Evolutionary conservation across 2,113 vertebrate species (phyloP).

Genomic region (Isurus oxyrinchus): DNA sequence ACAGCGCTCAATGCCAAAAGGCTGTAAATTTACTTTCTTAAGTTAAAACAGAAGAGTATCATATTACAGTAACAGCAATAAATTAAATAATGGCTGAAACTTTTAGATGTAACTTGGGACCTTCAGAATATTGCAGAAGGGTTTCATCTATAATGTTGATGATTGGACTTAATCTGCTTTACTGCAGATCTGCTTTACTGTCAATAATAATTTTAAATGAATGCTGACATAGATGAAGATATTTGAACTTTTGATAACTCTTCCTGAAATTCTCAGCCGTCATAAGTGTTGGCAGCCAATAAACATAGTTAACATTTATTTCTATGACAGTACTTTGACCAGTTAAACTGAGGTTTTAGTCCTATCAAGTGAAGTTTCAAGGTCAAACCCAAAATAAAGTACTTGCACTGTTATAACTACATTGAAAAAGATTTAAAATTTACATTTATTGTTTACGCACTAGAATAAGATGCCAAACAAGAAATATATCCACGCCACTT

Average conservation of each 20-base stretch:
- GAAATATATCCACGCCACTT: neutral
- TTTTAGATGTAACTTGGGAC: neutral
- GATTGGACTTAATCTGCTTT: neutral
- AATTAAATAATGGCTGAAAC: neutral
- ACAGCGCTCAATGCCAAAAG: neutral
- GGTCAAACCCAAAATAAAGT: neutral
- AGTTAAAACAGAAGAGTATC: neutral
- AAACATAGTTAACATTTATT: neutral
- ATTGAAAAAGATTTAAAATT: neutral
- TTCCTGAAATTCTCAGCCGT: neutral
- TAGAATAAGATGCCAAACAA: neutral
- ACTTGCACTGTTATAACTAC: neutral
- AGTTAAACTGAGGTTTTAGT: neutral
- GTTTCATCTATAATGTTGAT: neutral
- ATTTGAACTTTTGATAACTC: neutral
- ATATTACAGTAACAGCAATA: neutral
- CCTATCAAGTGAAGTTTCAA: neutral
- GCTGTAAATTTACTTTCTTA: neutral
- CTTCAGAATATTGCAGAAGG: neutral
- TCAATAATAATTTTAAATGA: neutral
- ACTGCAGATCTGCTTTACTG: neutral
- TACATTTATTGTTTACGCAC: neutral
- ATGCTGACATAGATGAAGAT: neutral
- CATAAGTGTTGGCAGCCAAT: neutral
- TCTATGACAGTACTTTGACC: no score